Base-by-base conservation (phyloP, 2,888 invertebrate genomes). In the Leptopilina drosophilae region DNA sequence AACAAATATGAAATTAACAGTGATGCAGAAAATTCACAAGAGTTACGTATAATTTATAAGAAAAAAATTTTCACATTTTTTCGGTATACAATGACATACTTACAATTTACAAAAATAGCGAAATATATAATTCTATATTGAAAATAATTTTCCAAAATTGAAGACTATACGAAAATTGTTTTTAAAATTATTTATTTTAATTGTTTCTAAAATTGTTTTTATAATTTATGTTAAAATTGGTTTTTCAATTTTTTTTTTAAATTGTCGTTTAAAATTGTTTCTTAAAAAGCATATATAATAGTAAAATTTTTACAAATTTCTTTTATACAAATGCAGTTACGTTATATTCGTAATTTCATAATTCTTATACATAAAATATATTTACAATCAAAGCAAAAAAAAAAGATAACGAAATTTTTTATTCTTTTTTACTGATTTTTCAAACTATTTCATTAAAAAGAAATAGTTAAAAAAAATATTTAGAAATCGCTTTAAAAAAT, bases 311-410 rank as follows among this genome's bases (percentile, higher is more conserved):
- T 73, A 56, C 53, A 73, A 33, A 26, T n/a, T 56, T 56, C 56
- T 73, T 73, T 73, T 73, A 56, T 73, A 73, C 73, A 73, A 73
- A 73, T 56, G 14, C 33, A 9, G 69, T 69, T 69, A 69, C 69
- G 69, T 69, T 62, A 33, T 33, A 33, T 33, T 33, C 0, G 5
- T 33, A 33, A 33, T 33, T 20, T 20, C 4, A 73, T 53, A 67
- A 46, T 69, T 14, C 42, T 67, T 2, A 33, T 67, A 20, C 49
- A 26, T 67, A 11, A 26, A 46, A 42, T 67, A 67, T 67, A 67
- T 67, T 15, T 67, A 73, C 73, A 73, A 33, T 33, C 20, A n/a
- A 73, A 9, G 15, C n/a, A 73, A 59, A 11, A 49, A 49, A 49
- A 49, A 9, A 49, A 49, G n/a, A 49, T 2, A 20, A 1, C 4